A percentile compares a stretch with the other conserved stretches of the same genome.
phyloP scores from a whole-genome alignment of 1,140 invertebrate genomes.

The Drosophila carrolli region DNA sequence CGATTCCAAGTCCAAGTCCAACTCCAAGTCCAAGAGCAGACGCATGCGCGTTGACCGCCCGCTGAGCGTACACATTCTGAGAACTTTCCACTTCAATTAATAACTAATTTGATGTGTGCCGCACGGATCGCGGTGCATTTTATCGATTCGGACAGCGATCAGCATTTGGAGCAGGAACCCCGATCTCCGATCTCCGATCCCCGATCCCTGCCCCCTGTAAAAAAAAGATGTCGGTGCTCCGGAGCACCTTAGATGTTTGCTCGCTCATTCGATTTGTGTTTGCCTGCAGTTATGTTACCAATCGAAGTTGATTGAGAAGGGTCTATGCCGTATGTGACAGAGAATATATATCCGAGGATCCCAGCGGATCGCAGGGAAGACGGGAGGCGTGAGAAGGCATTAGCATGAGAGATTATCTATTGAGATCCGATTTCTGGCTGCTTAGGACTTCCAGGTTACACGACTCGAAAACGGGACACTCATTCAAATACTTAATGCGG shows the following conservation, averaged over 20 bases:
- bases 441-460: conserved; percentile 37
- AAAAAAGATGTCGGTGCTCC: conserved; percentile 34
- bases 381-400: conserved; percentile 56
- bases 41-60: conserved; percentile 81
- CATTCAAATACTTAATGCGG: conserved; percentile 40
- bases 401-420: conserved; percentile 45
- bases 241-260: conserved; percentile 71
- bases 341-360: conserved; percentile 43
- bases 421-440: conserved; percentile 32
- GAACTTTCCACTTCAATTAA: conserved; percentile 83
- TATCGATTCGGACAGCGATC: conserved; percentile 79
- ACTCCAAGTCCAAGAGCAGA: conserved; percentile 33
- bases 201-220: not conserved
- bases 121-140: conserved; percentile 77
- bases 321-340: conserved; percentile 68
- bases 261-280: conserved; percentile 53
- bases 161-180: conserved; percentile 68
- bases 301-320: conserved; percentile 71
- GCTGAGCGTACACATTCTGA: conserved; percentile 79
- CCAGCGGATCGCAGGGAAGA: conserved; percentile 18
- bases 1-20: conserved; percentile 1
- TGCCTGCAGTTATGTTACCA: conserved; percentile 61
- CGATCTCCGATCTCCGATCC: not conserved
- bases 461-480: conserved; percentile 9
- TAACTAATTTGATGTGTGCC: conserved; percentile 83